Conservation (phyloP, 2,888 invertebrate species). For the Nemurella pictetii region DNA sequence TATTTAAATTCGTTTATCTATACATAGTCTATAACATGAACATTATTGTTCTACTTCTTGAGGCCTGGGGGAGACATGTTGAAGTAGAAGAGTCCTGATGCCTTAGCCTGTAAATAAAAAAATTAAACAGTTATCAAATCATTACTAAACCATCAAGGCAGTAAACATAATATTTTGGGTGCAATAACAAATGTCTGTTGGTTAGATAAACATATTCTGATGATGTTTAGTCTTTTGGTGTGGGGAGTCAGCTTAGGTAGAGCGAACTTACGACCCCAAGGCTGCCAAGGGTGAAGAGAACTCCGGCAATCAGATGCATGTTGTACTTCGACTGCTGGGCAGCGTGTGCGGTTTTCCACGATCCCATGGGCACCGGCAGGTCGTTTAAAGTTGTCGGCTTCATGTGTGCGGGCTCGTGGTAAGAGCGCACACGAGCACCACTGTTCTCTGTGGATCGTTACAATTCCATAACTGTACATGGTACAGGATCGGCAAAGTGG, state of each 20-base stretch:
- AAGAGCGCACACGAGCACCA: conserved; percentile 35
- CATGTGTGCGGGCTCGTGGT: conserved; percentile 41
- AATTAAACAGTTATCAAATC: neutral
- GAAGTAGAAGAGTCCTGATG: conserved; percentile 63
- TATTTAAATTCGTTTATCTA: conserved; percentile 25
- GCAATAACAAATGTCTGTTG: no score
- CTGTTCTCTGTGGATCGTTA: conserved; percentile 3
- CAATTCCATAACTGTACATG: no score
- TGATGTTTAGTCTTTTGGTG: no score
- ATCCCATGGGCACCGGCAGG: conserved; percentile 74
- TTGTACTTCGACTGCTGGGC: conserved; percentile 72
- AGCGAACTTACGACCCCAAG: conserved; percentile 54
- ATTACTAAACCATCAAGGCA: no score
- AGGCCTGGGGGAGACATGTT: conserved; percentile 63
- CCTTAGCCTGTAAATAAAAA: conserved; percentile 58
- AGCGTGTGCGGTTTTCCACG: conserved; percentile 72
- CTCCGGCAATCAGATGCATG: conserved; percentile 62
- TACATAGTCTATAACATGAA: neutral
- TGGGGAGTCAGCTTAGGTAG: no score
- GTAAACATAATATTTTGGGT: no score
- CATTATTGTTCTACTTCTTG: conserved; percentile 36
- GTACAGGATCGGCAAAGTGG: no score
- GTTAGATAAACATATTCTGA: no score
- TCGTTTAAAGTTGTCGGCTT: conserved; percentile 68
- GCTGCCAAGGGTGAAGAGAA: conserved; percentile 55